Evolutionary conservation across 23 tunicate species (phyloP).

Genomic region (Styela clava): DNA sequence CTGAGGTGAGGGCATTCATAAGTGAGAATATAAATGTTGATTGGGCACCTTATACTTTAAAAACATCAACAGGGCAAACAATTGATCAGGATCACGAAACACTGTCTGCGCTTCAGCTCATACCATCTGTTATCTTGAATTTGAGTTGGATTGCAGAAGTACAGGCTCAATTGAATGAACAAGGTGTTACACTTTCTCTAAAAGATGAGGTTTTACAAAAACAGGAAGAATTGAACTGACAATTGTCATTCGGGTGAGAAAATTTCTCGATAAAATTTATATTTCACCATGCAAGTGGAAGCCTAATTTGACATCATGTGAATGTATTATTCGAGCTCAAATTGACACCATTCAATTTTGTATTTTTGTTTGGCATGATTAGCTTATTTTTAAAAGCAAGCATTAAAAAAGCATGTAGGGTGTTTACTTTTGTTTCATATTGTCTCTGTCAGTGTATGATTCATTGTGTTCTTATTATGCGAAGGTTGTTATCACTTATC

Average conservation of each 20-base stretch:
- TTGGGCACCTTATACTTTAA: slow-evolving; percentile 50
- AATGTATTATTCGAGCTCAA: too few relatives aligned
- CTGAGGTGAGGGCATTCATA: slow-evolving; percentile 43
- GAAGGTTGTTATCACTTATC: too few relatives aligned
- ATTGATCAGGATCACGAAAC: slow-evolving; percentile 44
- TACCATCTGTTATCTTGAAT: slow-evolving; percentile 61
- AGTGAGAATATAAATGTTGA: slow-evolving; percentile 39
- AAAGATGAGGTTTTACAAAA: slow-evolving; percentile 9
- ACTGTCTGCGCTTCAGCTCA: slow-evolving; percentile 28
- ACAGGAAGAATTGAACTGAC: slow-evolving; percentile 1
- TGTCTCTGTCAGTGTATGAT: too few relatives aligned
- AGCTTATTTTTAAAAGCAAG: background rate
- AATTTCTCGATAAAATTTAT: too few relatives aligned
- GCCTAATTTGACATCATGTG: too few relatives aligned
- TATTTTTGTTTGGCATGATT: background rate
- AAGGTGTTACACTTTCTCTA: slow-evolving; percentile 40
- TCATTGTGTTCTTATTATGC: too few relatives aligned
- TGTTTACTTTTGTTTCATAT: too few relatives aligned
- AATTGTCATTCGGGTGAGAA: too few relatives aligned
- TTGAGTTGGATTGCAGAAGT: slow-evolving; percentile 66
- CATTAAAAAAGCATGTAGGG: background rate
- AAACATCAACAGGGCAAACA: slow-evolving; percentile 36
- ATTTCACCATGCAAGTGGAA: too few relatives aligned
- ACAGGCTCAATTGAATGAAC: slow-evolving; percentile 44
- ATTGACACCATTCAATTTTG: too few relatives aligned